Evolutionary conservation across 2,113 vertebrate genomes (phyloP), one percentile per base, ranked within the genome.

Genomic region (Gallinago undulata): DNA sequence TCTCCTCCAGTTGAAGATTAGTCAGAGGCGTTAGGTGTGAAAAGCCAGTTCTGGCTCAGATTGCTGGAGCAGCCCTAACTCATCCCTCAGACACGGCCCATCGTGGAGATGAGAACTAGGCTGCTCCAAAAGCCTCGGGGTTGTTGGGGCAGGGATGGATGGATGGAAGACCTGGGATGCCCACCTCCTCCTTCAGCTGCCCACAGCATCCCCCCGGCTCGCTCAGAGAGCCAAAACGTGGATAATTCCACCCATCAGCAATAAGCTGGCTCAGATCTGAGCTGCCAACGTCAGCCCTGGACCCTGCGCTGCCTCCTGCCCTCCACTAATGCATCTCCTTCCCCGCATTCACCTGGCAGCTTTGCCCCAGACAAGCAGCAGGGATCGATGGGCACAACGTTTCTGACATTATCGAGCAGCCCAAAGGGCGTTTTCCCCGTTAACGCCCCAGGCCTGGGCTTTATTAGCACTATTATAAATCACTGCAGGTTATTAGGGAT

Each of bases 121-220:
- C 48, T 50, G 41, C 16, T 11, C 60, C 43, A 28, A 28, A 43
- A 33, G 9, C 74, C 53, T 31, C 63, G 28, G 37, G 45, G 45
- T 25, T 25, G 35, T 7, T 43, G 16, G 70, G 63, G 43, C 51
- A 57, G 45, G 67, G 75, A 53, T 15, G 62, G 53, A 53, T 8
- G 60, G 51, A 39, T 22, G 75, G 79, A 67, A 31, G 39, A 41
- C 23, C 33, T 0, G 0, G 59, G 43, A 35, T 4, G 3, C 22
- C 31, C 18, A 5, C 27, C 60, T 31, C 31, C 37, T 43, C 60
- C 78, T 67, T 37, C 55, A 13, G 70, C 72, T 47, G 33, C 62
- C 1, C 1, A 17, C 39, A 19, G 56, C 56, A 51, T 6, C 53
- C 1, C 53, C 68, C 51, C 2, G 2, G 51, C 45, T 66, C 2